phyloP scores from a whole-genome alignment of 2,797 vertebrate species.

The Vespertilio murinus region DNA sequence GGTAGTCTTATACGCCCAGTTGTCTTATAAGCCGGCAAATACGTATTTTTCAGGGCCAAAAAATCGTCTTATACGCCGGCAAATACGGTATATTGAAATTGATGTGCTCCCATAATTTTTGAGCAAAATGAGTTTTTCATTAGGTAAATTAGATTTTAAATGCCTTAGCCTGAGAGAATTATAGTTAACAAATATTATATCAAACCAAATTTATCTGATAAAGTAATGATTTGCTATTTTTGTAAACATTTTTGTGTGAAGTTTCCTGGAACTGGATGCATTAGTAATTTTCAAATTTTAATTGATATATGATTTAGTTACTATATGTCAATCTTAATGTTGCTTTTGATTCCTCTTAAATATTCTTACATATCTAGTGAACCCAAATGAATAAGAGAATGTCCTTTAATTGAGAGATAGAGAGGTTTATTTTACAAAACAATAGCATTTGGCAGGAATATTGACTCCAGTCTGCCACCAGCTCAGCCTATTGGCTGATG shows the following conservation, averaged over 20 bases:
- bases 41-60: no score
- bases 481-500: constrained; percentile 18
- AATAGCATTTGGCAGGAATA: constrained; percentile 47
- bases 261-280: neutral
- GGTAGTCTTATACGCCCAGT: no score
- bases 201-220: neutral
- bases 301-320: neutral
- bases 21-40: no score
- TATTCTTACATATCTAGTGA: neutral
- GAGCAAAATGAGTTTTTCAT: neutral
- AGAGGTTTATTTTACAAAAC: constrained; percentile 43
- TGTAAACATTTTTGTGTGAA: neutral
- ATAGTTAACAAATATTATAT: neutral
- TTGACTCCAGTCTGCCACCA: neutral
- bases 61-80: no score
- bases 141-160: neutral
- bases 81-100: neutral
- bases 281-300: neutral
- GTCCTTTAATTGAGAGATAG: constrained; percentile 31
- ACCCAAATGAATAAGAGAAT: neutral
- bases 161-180: neutral
- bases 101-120: neutral
- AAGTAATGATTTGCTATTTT: neutral
- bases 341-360: neutral
- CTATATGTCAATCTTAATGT: neutral